Base-by-base conservation (phyloP, 1,140 invertebrate genomes). In the Acyrthosiphon pisum region DNA sequence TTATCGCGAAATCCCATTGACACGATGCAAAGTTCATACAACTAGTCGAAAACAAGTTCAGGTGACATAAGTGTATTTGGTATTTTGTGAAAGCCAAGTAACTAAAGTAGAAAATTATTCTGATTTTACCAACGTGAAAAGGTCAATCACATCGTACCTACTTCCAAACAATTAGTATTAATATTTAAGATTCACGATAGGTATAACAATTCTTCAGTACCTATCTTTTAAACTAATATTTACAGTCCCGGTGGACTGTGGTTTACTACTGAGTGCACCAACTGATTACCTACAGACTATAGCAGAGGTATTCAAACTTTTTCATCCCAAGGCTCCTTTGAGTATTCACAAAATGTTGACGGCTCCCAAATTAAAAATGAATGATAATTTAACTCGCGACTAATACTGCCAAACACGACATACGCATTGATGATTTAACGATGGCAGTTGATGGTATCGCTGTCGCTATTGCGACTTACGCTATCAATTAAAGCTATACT, bases 61-160 rank as follows among this genome's bases (percentile, higher is more conserved):
- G 7, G 30, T 50, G 11, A 1, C 14, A 60, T 68, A 68, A 90
- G 26, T 68, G 50, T 60, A 90, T 46, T 90, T 68, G 89, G 37
- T 26, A 56, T 90, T 90, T 60, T 68, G 89, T 90, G 89, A 90
- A 90, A 90, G 89, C 53, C 50, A 53, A 89, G 48, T 89, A 56
- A 37, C 9, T 23, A 35, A 56, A 23, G 53, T 90, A 90, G 89
- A 90, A 46, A 90, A 90, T 90, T 60, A 60, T 68, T 60, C 37
- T 68, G 56, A 90, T 68, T 56, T 53, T 56, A 89, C n/a, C 18
- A 53, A 53, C n/a, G 48, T 53, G 44, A 60, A 90, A 90, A 44
- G 89, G 53, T 90, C 53, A 68, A 90, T 68, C 88, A 37, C 23
- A 30, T 60, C 20, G 23, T 89, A 89, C 53, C 41, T 41, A n/a